These are phyloP conservation scores for Trypoxylus dichotomus DNA, from an alignment of 1,140 invertebrate genomes.

Conservation along the genomic window DNA sequence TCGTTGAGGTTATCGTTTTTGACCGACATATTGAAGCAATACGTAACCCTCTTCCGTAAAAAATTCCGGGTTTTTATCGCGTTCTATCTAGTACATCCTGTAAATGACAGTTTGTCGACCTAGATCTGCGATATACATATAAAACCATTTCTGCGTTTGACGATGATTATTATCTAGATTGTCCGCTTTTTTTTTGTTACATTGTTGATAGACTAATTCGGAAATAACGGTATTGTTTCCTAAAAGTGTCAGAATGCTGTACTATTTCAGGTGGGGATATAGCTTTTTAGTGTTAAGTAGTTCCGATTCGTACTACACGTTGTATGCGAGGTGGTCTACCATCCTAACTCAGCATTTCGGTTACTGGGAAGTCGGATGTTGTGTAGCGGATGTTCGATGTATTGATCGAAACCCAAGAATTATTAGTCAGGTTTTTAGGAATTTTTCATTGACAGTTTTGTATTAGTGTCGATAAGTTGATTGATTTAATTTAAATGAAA, in stretches of 20 bases:
- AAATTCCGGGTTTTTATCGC: not conserved
- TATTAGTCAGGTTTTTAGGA: no score
- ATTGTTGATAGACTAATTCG: not conserved
- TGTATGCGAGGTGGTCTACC: not conserved
- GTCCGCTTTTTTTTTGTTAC: not conserved
- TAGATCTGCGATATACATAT: not conserved
- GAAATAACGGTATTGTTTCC: not conserved
- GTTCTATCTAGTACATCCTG: not conserved
- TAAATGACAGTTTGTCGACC: constrained; percentile 1
- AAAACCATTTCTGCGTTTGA: not conserved
- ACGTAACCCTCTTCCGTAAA: not conserved
- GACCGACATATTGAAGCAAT: no score
- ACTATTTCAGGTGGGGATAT: not conserved
- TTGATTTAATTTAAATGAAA: no score
- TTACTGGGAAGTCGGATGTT: constrained; percentile 5
- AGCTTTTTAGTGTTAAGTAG: not conserved
- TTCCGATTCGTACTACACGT: not conserved
- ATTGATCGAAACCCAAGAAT: no score
- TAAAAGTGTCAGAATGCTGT: not conserved
- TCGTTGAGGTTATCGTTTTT: no score
- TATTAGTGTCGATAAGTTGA: no score
- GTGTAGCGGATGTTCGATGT: no score
- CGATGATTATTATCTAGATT: not conserved
- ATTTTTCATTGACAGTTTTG: no score
- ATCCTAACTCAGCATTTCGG: constrained; percentile 13